These are phyloP conservation scores for Hypomecis atomaria DNA, from an alignment of 2,888 invertebrate species.

Conservation along the genomic window DNA sequence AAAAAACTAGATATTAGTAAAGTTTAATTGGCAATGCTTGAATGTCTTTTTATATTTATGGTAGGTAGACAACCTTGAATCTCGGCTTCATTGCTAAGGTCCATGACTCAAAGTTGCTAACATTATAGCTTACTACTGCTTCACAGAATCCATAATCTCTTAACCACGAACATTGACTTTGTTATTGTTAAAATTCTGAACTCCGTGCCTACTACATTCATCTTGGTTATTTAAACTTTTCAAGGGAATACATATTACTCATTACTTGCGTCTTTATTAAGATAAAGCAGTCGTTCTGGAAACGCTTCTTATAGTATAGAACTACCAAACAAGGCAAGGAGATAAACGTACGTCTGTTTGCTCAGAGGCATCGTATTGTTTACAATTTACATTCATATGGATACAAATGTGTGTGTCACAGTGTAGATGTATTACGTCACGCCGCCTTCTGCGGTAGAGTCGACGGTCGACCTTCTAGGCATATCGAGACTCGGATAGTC, in stretches of 20 bases:
- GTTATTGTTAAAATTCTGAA: conserved; percentile 30
- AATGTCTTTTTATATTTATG: conserved; percentile 21
- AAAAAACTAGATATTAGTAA: conserved; percentile 1
- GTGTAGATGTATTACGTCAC: conserved; percentile 58
- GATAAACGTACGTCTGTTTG: conserved; percentile 35
- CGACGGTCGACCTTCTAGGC: conserved; percentile 55
- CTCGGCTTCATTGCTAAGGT: conserved; percentile 57
- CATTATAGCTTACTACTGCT: conserved; percentile 47
- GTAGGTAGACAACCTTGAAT: conserved; percentile 62
- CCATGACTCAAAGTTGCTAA: conserved; percentile 57
- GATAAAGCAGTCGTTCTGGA: conserved; percentile 19
- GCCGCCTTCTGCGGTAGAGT: conserved; percentile 48
- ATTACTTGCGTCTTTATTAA: conserved; percentile 15
- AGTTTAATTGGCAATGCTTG: conserved; percentile 20
- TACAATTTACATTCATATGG: conserved; percentile 53
- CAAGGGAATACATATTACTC: conserved; percentile 21
- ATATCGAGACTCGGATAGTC: conserved; percentile 44
- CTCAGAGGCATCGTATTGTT: conserved; percentile 49
- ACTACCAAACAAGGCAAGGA: conserved; percentile 33
- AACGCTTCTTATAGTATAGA: conserved; percentile 17
- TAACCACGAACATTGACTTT: conserved; percentile 59
- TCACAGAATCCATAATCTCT: conserved; percentile 49
- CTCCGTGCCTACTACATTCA: conserved; percentile 5
- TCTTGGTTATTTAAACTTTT: conserved; percentile 13
- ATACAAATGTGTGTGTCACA: conserved; percentile 36